Percentiles rank a stretch among this genome's conserved stretches.
phyloP scores from a whole-genome alignment of 1,140 invertebrate species.

The Apis cerana region DNA sequence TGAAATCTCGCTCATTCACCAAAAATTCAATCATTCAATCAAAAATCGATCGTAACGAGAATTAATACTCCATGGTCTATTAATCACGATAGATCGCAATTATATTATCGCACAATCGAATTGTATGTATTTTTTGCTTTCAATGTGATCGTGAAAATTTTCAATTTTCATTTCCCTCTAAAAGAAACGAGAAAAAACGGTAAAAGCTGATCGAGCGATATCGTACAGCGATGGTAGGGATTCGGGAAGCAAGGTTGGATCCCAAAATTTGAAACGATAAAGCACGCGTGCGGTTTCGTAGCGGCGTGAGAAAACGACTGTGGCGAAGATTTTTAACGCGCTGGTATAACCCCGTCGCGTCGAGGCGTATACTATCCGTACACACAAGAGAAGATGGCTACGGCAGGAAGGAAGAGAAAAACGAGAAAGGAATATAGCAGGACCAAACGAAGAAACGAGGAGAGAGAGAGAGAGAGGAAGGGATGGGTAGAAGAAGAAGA shows the following conservation, averaged over 20 bases:
- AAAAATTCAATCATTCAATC: no score
- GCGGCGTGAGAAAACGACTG: constrained; percentile 58
- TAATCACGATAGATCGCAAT: not conserved
- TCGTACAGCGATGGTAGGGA: not conserved
- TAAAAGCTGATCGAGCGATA: not conserved
- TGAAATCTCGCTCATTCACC: not conserved
- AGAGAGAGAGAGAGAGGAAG: no score
- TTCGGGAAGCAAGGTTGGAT: not conserved
- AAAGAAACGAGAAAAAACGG: not conserved
- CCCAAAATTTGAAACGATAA: constrained; percentile 26
- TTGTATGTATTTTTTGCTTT: no score
- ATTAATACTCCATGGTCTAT: not conserved
- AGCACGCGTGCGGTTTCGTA: constrained; percentile 44
- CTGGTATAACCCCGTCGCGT: constrained; percentile 26
- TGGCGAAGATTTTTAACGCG: constrained; percentile 56
- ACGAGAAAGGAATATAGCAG: constrained; percentile 7
- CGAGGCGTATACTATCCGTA: constrained; percentile 33
- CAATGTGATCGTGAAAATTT: no score
- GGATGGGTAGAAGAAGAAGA: not conserved
- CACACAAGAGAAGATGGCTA: not conserved
- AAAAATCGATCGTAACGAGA: no score
- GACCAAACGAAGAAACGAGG: not conserved
- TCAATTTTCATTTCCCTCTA: no score
- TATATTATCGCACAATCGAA: not conserved
- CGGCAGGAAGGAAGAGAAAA: constrained; percentile 46